A percentile compares a stretch with the other conserved stretches of the same genome.
Conservation (phyloP, 1,140 invertebrate species). For the Physella acuta region DNA sequence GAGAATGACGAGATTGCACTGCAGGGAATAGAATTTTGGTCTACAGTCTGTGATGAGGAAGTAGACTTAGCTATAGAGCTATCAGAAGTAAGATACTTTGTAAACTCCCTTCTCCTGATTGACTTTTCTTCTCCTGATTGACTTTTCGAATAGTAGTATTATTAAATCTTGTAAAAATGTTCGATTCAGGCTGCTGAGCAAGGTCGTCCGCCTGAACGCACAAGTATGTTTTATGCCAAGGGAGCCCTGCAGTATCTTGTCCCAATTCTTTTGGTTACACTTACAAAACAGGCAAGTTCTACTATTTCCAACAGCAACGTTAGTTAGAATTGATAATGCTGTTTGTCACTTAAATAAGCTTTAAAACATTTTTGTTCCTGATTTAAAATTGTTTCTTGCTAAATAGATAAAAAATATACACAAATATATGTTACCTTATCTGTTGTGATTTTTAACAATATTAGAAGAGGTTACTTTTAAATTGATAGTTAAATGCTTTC, state of each 20-base stretch:
- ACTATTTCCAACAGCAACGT: background rate
- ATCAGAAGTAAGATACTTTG: conserved; percentile 67
- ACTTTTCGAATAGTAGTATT: background rate
- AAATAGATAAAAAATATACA: too few relatives aligned
- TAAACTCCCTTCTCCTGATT: background rate
- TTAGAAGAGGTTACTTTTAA: too few relatives aligned
- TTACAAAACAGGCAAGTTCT: conserved; percentile 88
- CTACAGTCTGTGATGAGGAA: conserved; percentile 99
- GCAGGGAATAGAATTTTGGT: conserved; percentile 99
- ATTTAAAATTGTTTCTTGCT: too few relatives aligned
- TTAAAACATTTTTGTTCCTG: too few relatives aligned
- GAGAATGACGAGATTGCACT: conserved; percentile 93
- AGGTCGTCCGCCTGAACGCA: conserved; percentile 84
- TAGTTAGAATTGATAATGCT: background rate
- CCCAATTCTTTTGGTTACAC: conserved; percentile 88
- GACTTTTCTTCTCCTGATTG: background rate
- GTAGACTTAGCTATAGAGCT: conserved; percentile 94
- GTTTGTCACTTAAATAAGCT: too few relatives aligned
- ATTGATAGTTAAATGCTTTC: too few relatives aligned
- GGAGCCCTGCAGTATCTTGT: conserved; percentile 94
- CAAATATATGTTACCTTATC: too few relatives aligned
- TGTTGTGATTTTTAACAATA: too few relatives aligned
- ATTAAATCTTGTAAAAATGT: background rate
- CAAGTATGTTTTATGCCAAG: conserved; percentile 88
- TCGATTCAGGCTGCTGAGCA: conserved; percentile 74